Conservation (phyloP, 2,888 invertebrate species). For the Alentia gelatinosa region DNA sequence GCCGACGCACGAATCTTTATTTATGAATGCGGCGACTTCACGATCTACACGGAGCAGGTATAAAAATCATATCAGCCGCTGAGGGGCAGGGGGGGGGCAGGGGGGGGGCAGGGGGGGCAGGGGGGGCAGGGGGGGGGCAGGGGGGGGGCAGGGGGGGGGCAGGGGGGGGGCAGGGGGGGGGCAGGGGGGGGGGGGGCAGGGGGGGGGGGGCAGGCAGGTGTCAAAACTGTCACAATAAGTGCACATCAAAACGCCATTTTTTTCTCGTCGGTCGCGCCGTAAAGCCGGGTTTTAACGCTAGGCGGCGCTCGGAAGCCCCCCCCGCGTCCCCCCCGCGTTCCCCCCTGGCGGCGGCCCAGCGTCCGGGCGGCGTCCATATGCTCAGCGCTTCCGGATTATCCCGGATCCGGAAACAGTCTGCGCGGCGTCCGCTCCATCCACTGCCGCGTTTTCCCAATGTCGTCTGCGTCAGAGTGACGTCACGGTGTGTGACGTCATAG, state of each 20-base stretch:
- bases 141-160: background rate
- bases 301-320: background rate
- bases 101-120: no score
- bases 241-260: background rate
- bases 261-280: background rate
- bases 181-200: background rate
- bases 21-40: no score
- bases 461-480: no score
- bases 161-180: background rate
- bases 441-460: no score
- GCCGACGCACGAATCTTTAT: no score
- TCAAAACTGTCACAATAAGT: constrained; percentile 26
- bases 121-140: background rate
- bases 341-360: background rate
- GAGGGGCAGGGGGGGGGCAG: no score
- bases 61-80: no score
- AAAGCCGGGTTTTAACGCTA: background rate
- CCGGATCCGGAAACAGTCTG: background rate
- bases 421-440: no score
- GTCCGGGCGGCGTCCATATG: background rate
- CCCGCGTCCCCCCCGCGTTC: background rate
- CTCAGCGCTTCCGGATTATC: constrained; percentile 6
- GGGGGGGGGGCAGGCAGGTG: background rate
- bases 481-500: no score
- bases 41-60: no score